These are phyloP conservation scores for Monopterus albus DNA, from an alignment of 2,113 vertebrate species.

Conservation along the genomic window DNA sequence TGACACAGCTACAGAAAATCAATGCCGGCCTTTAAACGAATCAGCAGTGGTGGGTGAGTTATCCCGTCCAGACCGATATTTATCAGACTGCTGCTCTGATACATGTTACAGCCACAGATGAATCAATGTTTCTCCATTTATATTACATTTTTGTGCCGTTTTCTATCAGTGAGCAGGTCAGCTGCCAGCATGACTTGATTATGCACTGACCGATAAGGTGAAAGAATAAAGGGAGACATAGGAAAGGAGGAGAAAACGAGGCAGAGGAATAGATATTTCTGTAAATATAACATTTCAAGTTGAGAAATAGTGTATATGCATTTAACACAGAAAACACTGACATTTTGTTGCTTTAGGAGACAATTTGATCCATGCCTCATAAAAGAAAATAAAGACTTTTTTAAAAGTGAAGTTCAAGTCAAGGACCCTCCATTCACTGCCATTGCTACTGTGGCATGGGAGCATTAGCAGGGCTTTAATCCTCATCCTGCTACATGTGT, in stretches of 20 bases:
- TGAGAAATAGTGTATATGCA: no score
- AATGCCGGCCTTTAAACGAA: slow-evolving; percentile 59
- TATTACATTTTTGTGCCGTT: slow-evolving; percentile 14
- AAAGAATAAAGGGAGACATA: neutral
- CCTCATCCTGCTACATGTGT: slow-evolving; percentile 75
- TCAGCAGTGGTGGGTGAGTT: slow-evolving; percentile 59
- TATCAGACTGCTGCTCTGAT: slow-evolving; percentile 32
- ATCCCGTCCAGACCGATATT: slow-evolving; percentile 57
- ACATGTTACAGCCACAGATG: slow-evolving; percentile 30
- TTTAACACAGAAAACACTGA: no score
- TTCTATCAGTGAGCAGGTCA: slow-evolving; percentile 22
- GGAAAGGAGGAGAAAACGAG: neutral
- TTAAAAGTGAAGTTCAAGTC: no score
- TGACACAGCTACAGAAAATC: slow-evolving; percentile 63
- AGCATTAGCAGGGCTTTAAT: slow-evolving; percentile 67
- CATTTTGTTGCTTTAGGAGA: neutral
- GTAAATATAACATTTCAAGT: neutral
- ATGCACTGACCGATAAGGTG: neutral
- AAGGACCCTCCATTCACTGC: neutral
- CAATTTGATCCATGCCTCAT: neutral
- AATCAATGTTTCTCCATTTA: neutral
- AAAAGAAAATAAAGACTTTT: neutral
- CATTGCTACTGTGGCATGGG: slow-evolving; percentile 46
- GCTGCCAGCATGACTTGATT: neutral
- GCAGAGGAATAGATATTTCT: neutral